Evolutionary conservation across 2,113 vertebrate species (phyloP).

Genomic region (Cygnus buccinator): DNA sequence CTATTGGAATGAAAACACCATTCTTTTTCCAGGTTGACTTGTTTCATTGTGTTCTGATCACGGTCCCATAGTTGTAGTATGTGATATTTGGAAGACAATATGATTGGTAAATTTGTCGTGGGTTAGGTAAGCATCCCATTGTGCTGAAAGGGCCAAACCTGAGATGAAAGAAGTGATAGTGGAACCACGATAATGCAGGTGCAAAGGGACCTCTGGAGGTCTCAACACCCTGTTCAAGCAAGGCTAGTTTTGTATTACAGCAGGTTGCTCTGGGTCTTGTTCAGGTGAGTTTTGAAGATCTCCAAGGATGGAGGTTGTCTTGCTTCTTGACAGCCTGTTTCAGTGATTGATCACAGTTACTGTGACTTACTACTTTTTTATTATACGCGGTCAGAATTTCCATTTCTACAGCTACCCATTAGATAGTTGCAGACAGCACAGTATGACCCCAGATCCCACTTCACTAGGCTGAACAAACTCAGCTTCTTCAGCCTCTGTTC

Average conservation of each 20-base stretch:
- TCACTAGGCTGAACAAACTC: neutral
- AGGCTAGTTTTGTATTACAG: neutral
- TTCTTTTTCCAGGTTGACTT: neutral
- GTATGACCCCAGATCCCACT: neutral
- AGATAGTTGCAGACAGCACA: accelerated
- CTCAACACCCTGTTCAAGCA: neutral
- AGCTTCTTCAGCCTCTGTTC: neutral
- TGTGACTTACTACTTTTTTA: neutral
- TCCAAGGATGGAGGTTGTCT: neutral
- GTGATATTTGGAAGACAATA: neutral
- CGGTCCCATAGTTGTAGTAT: neutral
- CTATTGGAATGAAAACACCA: neutral
- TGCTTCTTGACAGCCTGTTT: neutral
- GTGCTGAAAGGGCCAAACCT: neutral
- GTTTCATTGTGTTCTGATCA: neutral
- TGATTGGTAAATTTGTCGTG: neutral
- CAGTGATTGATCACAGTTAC: neutral
- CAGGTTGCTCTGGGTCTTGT: neutral
- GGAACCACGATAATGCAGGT: neutral
- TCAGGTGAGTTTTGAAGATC: neutral
- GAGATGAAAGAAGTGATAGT: neutral
- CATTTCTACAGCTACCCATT: neutral
- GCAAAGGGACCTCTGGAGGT: neutral
- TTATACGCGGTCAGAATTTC: neutral
- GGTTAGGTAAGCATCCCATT: neutral